Evolutionary conservation across 2,113 vertebrate genomes (phyloP).

Genomic region (Corythaeola cristata): DNA sequence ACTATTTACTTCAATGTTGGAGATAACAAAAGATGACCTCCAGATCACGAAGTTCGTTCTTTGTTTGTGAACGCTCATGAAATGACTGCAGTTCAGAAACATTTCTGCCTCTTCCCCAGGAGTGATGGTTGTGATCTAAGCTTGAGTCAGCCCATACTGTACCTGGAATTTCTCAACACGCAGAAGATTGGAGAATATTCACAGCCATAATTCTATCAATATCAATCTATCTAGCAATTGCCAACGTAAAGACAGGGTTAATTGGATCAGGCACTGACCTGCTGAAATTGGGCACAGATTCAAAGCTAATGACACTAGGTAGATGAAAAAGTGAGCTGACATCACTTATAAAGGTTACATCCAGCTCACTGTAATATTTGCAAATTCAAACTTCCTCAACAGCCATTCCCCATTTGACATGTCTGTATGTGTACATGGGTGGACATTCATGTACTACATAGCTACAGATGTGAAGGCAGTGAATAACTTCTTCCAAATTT

Average conservation of each 20-base stretch:
- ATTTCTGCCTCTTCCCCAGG: not conserved
- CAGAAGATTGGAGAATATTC: not conserved
- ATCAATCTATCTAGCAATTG: not conserved
- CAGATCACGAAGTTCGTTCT: not conserved
- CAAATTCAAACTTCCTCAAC: not conserved
- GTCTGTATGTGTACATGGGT: accelerated
- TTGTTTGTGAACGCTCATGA: not conserved
- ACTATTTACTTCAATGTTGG: not conserved
- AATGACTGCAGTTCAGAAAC: not conserved
- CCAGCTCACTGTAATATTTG: not conserved
- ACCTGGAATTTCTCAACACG: not conserved
- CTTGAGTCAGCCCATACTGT: not conserved
- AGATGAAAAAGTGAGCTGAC: not conserved
- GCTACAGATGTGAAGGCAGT: not conserved
- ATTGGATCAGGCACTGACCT: not conserved
- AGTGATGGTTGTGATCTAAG: not conserved
- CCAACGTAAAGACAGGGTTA: not conserved
- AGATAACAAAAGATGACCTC: not conserved
- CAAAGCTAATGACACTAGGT: not conserved
- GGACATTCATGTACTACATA: not conserved
- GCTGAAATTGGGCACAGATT: not conserved
- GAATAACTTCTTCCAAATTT: not conserved
- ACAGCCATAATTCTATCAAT: not conserved
- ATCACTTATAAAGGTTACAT: not conserved
- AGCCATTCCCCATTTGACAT: not conserved